Percentiles rank a stretch among this genome's conserved stretches.
phyloP scores from a whole-genome alignment of 53 echinoderm and acorn worm genomes.

The Astropecten irregularis region DNA sequence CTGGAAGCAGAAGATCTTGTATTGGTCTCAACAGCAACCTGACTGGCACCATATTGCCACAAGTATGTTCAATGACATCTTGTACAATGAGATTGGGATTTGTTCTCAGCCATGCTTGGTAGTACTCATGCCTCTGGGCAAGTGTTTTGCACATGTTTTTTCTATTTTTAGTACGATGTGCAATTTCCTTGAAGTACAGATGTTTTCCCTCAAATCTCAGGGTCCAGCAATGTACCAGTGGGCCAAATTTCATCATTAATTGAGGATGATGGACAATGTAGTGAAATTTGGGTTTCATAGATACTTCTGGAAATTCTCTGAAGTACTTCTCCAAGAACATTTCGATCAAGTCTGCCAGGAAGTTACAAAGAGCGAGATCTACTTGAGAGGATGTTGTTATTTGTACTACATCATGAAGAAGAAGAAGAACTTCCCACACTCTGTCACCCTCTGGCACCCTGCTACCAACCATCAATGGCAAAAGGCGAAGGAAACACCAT shows the following conservation, averaged over 20 bases:
- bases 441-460: slow-evolving; percentile 7
- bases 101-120: slow-evolving; percentile 35
- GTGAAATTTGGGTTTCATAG: slow-evolving; percentile 8
- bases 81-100: slow-evolving; percentile 1
- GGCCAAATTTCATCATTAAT: slow-evolving; percentile 24
- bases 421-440: slow-evolving; percentile 19
- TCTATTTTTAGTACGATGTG: slow-evolving; percentile 54
- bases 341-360: slow-evolving; percentile 33
- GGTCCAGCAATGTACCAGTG: slow-evolving; percentile 57
- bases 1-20: slow-evolving; percentile 6
- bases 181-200: slow-evolving; percentile 55
- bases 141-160: slow-evolving; percentile 55
- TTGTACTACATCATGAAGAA: slow-evolving; percentile 38
- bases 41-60: slow-evolving; percentile 22
- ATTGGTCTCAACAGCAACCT: not conserved
- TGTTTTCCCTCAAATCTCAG: slow-evolving; percentile 58
- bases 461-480: slow-evolving; percentile 35
- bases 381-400: not conserved
- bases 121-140: slow-evolving; percentile 47
- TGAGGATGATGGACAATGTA: slow-evolving; percentile 32
- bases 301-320: not conserved
- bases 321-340: not conserved
- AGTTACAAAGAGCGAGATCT: not conserved
- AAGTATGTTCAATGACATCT: slow-evolving; percentile 6
- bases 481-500: slow-evolving; percentile 24